Percentiles rank a stretch among this genome's conserved stretches.
phyloP scores from a whole-genome alignment of 2,113 vertebrate genomes.

The Emydocephalus ijimae region DNA sequence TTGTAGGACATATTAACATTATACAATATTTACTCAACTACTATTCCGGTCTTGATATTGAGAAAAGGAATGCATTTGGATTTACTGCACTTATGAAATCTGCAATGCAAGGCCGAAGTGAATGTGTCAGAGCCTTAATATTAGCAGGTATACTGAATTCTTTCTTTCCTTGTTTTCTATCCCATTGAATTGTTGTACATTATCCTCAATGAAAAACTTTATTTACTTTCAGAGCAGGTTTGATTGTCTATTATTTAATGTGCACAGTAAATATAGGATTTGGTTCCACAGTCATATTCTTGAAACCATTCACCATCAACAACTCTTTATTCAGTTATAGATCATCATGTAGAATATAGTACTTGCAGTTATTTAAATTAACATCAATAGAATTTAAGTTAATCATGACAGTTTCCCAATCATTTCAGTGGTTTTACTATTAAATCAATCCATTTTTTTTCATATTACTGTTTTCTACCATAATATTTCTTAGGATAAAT shows the following conservation, averaged over 20 bases:
- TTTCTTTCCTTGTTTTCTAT: background rate
- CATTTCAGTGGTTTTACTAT: background rate
- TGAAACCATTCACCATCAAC: background rate
- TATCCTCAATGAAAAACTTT: background rate
- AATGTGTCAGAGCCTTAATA: slow-evolving; percentile 90
- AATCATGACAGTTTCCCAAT: background rate
- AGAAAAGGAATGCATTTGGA: slow-evolving; percentile 87
- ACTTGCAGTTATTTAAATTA: background rate
- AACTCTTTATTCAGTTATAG: background rate
- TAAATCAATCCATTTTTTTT: background rate
- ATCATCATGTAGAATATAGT: background rate
- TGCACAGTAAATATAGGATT: background rate
- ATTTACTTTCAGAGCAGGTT: background rate
- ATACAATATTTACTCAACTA: slow-evolving; percentile 95
- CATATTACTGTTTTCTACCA: background rate
- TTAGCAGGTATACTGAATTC: slow-evolving; percentile 79
- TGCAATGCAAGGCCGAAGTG: slow-evolving; percentile 87
- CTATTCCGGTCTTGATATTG: slow-evolving; percentile 86
- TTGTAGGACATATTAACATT: slow-evolving; percentile 87
- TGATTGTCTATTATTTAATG: background rate
- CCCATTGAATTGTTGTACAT: background rate
- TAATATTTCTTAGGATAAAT: background rate
- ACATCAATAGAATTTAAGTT: background rate
- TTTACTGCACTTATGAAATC: slow-evolving; percentile 97
- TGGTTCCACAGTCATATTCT: background rate